These are phyloP conservation scores for Cheilosia soror DNA, from an alignment of 2,888 invertebrate genomes.

Conservation along the genomic window DNA sequence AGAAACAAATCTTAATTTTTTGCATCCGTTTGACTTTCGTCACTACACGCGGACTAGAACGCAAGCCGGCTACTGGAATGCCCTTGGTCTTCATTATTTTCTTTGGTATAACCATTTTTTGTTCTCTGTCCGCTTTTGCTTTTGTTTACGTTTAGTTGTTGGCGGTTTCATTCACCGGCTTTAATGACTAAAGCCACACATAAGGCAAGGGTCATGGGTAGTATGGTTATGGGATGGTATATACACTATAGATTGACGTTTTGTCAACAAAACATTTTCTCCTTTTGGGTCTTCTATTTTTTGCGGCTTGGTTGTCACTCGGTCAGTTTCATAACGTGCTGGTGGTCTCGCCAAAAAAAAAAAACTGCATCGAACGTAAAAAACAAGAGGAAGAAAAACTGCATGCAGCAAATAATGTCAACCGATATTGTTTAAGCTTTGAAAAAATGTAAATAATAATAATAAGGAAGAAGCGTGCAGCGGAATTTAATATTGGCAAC, in stretches of 20 bases:
- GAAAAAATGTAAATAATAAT: constrained; percentile 30
- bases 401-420: constrained; percentile 53
- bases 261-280: constrained; percentile 68
- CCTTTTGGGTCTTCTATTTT: constrained; percentile 31
- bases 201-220: constrained; percentile 34
- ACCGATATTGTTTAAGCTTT: constrained; percentile 62
- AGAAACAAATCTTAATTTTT: constrained; percentile 53
- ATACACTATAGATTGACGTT: constrained; percentile 37
- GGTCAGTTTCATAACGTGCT: constrained; percentile 48
- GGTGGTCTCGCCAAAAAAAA: constrained; percentile 62
- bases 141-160: constrained; percentile 53
- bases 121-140: constrained; percentile 17
- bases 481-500: constrained; percentile 37
- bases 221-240: neutral
- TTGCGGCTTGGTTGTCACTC: constrained; percentile 17
- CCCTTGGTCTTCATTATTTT: constrained; percentile 41
- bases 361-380: constrained; percentile 39
- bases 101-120: constrained; percentile 1
- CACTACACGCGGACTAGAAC: constrained; percentile 37
- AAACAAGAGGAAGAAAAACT: constrained; percentile 8
- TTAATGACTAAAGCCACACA: constrained; percentile 39
- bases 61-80: constrained; percentile 61
- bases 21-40: constrained; percentile 46
- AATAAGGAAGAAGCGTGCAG: constrained; percentile 55
- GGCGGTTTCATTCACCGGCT: constrained; percentile 59